Evolutionary conservation across 2,113 vertebrate species (phyloP).

Genomic region (Pandion haliaetus): DNA sequence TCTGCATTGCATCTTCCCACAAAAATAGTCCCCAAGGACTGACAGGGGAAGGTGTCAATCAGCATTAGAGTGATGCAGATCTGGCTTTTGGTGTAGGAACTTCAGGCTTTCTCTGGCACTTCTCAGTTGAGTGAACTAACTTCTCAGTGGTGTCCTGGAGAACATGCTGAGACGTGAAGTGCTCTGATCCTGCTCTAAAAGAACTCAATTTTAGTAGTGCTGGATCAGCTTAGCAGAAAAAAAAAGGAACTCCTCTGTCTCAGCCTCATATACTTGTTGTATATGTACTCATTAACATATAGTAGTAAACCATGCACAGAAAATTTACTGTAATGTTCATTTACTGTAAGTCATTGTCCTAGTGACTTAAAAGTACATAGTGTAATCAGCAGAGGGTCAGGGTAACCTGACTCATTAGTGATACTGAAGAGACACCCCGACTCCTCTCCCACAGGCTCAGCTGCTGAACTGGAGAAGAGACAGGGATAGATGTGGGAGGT

Average conservation of each 20-base stretch:
- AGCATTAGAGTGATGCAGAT: not conserved
- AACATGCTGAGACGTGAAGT: not conserved
- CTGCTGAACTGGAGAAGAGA: not conserved
- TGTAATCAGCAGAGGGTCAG: not conserved
- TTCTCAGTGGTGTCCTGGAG: not conserved
- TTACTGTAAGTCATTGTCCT: not conserved
- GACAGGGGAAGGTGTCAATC: not conserved
- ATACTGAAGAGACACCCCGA: not conserved
- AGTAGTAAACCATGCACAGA: not conserved
- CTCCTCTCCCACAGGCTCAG: not conserved
- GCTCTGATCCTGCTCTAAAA: not conserved
- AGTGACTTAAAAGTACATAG: not conserved
- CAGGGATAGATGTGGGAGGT: not conserved
- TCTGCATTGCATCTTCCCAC: not conserved
- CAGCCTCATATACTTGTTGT: not conserved
- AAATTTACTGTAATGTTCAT: not conserved
- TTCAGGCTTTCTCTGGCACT: not conserved
- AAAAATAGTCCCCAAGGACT: not conserved
- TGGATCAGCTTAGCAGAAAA: not conserved
- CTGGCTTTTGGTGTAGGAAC: not conserved
- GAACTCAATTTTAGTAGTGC: not conserved
- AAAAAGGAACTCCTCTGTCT: not conserved
- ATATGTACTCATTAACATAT: not conserved
- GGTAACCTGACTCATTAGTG: not conserved
- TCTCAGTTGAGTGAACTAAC: not conserved